Percentiles rank a stretch among this genome's conserved stretches.
phyloP scores from a whole-genome alignment of 2,113 vertebrate species.

The Perca schrenkii region DNA sequence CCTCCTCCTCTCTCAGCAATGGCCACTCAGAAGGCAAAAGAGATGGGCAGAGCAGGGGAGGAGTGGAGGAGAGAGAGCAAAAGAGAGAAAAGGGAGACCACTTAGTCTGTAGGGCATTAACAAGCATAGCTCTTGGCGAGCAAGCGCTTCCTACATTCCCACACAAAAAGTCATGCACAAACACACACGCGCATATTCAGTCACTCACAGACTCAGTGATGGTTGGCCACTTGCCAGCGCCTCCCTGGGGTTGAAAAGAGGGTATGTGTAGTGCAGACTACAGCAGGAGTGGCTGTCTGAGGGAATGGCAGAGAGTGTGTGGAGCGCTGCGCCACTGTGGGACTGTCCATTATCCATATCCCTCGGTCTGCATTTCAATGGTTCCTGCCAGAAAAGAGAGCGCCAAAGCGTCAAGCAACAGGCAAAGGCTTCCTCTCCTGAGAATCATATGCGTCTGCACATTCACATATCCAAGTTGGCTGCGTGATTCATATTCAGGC shows the following conservation, averaged over 20 bases:
- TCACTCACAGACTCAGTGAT: slow-evolving; percentile 65
- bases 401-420: slow-evolving; percentile 58
- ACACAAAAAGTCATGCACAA: slow-evolving; percentile 64
- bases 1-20: slow-evolving; percentile 56
- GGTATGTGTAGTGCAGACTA: slow-evolving; percentile 68
- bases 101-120: slow-evolving; percentile 81
- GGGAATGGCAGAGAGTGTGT: slow-evolving; percentile 63
- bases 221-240: slow-evolving; percentile 70
- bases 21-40: slow-evolving; percentile 57
- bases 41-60: slow-evolving; percentile 52
- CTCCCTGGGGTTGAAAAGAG: slow-evolving; percentile 71
- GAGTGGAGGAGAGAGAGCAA: slow-evolving; percentile 60
- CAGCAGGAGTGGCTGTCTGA: slow-evolving; percentile 70
- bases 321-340: slow-evolving; percentile 68
- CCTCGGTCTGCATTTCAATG: slow-evolving; percentile 74
- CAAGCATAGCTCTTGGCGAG: slow-evolving; percentile 80
- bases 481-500: slow-evolving; percentile 61
- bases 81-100: slow-evolving; percentile 68
- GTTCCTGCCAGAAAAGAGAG: slow-evolving; percentile 62
- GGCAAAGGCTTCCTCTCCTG: slow-evolving; percentile 59
- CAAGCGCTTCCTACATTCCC: slow-evolving; percentile 75
- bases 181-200: slow-evolving; percentile 53
- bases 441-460: slow-evolving; percentile 43
- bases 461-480: slow-evolving; percentile 50
- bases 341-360: slow-evolving; percentile 76